Conservation (phyloP, 2,113 vertebrate genomes). For the Peucedramus taeniatus region DNA sequence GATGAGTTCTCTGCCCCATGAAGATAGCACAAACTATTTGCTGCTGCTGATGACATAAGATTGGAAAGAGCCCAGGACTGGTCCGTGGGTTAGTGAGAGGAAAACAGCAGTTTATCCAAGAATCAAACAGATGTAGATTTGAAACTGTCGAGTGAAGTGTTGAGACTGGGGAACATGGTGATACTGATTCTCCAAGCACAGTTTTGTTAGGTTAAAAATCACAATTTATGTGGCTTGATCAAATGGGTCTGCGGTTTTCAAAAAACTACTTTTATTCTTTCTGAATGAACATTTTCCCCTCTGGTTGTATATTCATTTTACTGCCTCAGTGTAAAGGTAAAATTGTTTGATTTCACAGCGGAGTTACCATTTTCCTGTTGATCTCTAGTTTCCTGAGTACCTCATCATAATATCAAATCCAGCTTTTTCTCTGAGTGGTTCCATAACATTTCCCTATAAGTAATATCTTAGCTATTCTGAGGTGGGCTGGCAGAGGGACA, state of each 20-base stretch:
- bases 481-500: background rate
- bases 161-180: rapidly evolving
- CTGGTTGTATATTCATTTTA: background rate
- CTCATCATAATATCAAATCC: background rate
- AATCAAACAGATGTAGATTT: background rate
- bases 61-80: background rate
- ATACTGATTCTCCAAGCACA: background rate
- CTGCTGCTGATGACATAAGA: background rate
- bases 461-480: background rate
- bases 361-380: background rate
- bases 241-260: background rate
- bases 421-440: background rate
- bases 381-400: background rate
- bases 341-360: background rate
- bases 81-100: background rate
- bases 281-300: background rate
- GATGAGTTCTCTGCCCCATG: rapidly evolving
- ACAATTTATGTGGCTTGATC: background rate
- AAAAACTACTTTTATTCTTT: background rate
- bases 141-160: background rate
- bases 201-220: background rate
- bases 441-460: background rate
- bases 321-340: background rate
- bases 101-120: background rate
- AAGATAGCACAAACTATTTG: background rate